Percentiles rank a stretch among this genome's conserved stretches.
Conservation (phyloP, 2,113 vertebrate species). For the Zingel zingel region DNA sequence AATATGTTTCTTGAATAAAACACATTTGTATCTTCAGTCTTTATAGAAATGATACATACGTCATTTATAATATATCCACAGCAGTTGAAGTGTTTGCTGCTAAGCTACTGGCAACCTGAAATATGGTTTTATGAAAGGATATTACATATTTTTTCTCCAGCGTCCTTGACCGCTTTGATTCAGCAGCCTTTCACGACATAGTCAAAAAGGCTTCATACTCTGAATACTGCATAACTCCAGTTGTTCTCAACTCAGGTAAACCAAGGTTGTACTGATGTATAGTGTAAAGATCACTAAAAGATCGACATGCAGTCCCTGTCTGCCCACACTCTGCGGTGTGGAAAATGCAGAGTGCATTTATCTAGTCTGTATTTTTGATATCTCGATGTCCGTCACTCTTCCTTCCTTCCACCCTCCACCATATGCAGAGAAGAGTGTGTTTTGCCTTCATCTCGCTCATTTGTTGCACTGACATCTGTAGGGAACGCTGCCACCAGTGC, state of each 20-base stretch:
- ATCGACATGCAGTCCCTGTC: conserved; percentile 33
- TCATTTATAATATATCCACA: conserved; percentile 1
- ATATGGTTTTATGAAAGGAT: conserved; percentile 66
- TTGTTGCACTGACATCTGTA: conserved; percentile 46
- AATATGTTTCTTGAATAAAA: neutral
- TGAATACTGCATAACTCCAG: conserved; percentile 57
- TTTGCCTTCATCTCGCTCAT: conserved; percentile 40
- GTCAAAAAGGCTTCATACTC: conserved; percentile 39
- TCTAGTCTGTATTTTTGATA: conserved; percentile 53
- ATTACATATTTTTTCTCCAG: conserved; percentile 29
- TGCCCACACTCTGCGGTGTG: conserved; percentile 51
- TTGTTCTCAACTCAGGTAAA: conserved; percentile 61
- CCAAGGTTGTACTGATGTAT: conserved; percentile 69
- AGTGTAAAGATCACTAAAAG: conserved; percentile 55
- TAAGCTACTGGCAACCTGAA: conserved; percentile 58
- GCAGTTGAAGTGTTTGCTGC: conserved; percentile 43
- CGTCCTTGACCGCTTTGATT: conserved; percentile 76
- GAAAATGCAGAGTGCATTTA: conserved; percentile 54
- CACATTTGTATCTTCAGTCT: neutral
- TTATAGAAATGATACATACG: neutral
- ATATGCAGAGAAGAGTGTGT: conserved; percentile 24
- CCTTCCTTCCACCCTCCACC: conserved; percentile 31
- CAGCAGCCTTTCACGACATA: conserved; percentile 57
- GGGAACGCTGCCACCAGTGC: conserved; percentile 33
- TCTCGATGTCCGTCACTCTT: conserved; percentile 40